Conservation (phyloP, 2,113 vertebrate species). For the Zootoca vivipara region DNA sequence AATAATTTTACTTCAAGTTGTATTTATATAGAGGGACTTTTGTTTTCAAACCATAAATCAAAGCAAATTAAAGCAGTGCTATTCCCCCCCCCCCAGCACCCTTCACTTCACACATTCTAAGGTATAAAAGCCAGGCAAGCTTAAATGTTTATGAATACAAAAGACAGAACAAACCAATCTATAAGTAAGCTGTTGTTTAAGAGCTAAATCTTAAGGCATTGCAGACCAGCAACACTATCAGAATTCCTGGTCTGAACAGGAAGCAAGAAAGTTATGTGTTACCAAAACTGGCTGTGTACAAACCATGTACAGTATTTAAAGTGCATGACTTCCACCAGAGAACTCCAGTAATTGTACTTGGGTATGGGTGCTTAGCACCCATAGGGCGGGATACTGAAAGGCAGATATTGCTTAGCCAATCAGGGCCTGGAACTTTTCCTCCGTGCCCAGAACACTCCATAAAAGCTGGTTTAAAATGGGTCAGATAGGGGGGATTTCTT, state of each 20-base stretch:
- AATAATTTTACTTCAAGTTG: conserved; percentile 53
- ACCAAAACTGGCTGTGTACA: not conserved
- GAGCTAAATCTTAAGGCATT: not conserved
- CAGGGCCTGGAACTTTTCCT: too few relatives aligned
- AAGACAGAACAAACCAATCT: not conserved
- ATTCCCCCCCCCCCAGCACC: conserved; percentile 41
- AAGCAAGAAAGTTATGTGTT: not conserved
- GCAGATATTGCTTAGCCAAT: too few relatives aligned
- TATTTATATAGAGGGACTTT: conserved; percentile 51
- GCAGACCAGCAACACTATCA: not conserved
- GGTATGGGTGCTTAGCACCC: too few relatives aligned
- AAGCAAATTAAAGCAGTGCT: conserved; percentile 53
- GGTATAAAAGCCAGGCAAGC: conserved; percentile 24
- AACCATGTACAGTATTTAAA: too few relatives aligned
- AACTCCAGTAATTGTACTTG: too few relatives aligned
- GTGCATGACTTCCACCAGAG: too few relatives aligned
- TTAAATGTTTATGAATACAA: conserved; percentile 14
- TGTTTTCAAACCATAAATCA: conserved; percentile 61
- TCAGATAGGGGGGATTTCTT: conserved; percentile 19
- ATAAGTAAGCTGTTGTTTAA: not conserved
- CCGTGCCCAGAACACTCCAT: too few relatives aligned
- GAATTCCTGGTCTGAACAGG: not conserved
- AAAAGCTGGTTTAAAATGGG: too few relatives aligned
- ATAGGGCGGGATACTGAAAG: too few relatives aligned
- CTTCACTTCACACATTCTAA: conserved; percentile 27